Base-by-base conservation (phyloP, 2,797 vertebrate genomes). In the Okamejei kenojei region DNA sequence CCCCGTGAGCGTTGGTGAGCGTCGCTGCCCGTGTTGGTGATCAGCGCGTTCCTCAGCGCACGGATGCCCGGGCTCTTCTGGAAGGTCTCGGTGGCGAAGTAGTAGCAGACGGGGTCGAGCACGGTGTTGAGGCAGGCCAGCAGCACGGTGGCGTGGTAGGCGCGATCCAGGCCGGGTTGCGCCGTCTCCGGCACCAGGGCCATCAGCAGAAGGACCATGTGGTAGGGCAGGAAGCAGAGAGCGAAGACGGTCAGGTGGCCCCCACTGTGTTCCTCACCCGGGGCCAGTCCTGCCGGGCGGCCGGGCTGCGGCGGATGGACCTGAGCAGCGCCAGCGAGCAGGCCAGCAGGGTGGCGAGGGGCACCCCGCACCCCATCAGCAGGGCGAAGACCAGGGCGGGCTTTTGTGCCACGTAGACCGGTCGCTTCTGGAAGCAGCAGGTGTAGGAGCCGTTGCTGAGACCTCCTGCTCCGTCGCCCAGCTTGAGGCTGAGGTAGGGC, bases 11-110 rank as follows among this genome's bases (percentile, higher is more conserved):
- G 93, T 91, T 54, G 93, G 77, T 94, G 94, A 29, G 74, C 93
- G 0, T 95, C 95, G 0, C 94, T 95, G 38, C 95, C 90, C 2
- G n/a, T 65, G 9, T 93, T 93, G 4, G 93, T 77, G 5, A 77
- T 84, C 81, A 82, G 21, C 38, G 61, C 95, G 93, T 93, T 95
- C 61, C 90, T 77, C 77, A 95, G 13, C 0, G 65, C 6, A 0
- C 93, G 65, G 1, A 95, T 45, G 0, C 95, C 94, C 2, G 96
- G 58, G 0, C 94, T 95, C 88, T 29, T 95, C 63, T 94, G 94
- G 93, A 97, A 97, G 0, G 96, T 96, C 93, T 97, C 96, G 0
- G 96, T 96, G 82, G 96, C 96, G 93, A 97, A 97, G 93, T 97
- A 97, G 93, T 97, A 97, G 0, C 94, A 94, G 3, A 97, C 58